Evolutionary conservation across 2,113 vertebrate genomes (phyloP).

Genomic region (Pogona vitticeps): DNA sequence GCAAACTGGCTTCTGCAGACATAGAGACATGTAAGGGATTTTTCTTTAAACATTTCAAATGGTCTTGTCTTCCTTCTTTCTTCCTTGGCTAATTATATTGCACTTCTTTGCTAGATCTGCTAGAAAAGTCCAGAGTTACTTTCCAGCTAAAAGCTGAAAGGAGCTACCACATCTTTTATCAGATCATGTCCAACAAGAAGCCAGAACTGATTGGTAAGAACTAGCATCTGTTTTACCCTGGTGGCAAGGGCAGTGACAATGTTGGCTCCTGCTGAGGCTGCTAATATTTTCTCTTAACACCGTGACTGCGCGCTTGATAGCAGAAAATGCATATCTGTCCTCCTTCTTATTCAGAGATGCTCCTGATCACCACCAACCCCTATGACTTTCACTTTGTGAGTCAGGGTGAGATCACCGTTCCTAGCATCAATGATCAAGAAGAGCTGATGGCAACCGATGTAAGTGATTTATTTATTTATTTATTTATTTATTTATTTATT

Average conservation of each 20-base stretch:
- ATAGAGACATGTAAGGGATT: slow-evolving; percentile 90
- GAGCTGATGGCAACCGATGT: slow-evolving; percentile 84
- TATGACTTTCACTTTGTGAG: slow-evolving; percentile 82
- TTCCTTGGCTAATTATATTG: not conserved
- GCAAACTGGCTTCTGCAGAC: slow-evolving; percentile 91
- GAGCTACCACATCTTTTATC: slow-evolving; percentile 87
- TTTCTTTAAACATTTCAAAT: not conserved
- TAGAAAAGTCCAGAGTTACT: slow-evolving; percentile 85
- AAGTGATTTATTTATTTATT: slow-evolving; percentile 65
- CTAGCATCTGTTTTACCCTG: not conserved
- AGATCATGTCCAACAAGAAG: slow-evolving; percentile 84
- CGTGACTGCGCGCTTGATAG: not conserved
- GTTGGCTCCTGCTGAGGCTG: not conserved
- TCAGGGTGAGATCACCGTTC: slow-evolving; percentile 82
- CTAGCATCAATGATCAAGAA: slow-evolving; percentile 84
- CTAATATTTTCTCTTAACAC: not conserved
- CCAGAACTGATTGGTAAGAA: slow-evolving; percentile 85
- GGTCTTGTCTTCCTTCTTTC: not conserved
- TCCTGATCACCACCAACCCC: slow-evolving; percentile 89
- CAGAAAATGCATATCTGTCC: not conserved
- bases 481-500: too few relatives aligned
- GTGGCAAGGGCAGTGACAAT: too few relatives aligned
- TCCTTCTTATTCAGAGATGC: slow-evolving; percentile 75
- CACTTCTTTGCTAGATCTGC: slow-evolving; percentile 72
- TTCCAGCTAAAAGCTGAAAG: slow-evolving; percentile 84